A percentile compares a stretch with the other conserved stretches of the same genome.
phyloP scores from a whole-genome alignment of 2,888 invertebrate genomes.

The Zaprionus lineosus region DNA sequence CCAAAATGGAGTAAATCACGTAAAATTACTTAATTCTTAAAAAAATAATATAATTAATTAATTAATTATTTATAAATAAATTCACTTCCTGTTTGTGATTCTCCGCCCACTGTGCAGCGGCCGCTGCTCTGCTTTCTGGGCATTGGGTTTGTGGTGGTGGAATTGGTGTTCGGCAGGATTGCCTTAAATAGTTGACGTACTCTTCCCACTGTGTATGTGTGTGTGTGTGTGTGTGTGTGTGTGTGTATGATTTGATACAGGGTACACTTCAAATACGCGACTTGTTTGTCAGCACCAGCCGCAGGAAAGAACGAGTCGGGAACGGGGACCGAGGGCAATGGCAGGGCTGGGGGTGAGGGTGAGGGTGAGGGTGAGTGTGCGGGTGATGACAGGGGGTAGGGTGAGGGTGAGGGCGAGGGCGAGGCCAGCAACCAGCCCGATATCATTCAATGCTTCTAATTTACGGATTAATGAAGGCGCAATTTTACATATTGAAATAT shows the following conservation, averaged over 20 bases:
- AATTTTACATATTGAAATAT: conserved; percentile 75
- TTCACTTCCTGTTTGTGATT: too few relatives aligned
- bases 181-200: conserved; percentile 34
- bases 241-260: conserved; percentile 52
- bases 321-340: too few relatives aligned
- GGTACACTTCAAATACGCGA: conserved; percentile 66
- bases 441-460: conserved; percentile 74
- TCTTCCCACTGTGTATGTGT: conserved; percentile 11
- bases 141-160: conserved; percentile 43
- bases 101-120: conserved; percentile 43
- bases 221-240: conserved; percentile 13
- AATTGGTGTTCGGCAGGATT: conserved; percentile 22
- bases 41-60: background rate
- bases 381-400: conserved; percentile 5
- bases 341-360: background rate
- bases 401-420: background rate
- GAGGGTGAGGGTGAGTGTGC: background rate
- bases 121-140: conserved; percentile 5
- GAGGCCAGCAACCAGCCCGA: conserved; percentile 28
- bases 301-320: too few relatives aligned
- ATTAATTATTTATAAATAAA: too few relatives aligned
- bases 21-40: too few relatives aligned
- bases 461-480: conserved; percentile 78
- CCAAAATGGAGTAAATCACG: too few relatives aligned
- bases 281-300: conserved; percentile 65